Evolutionary conservation across 2,113 vertebrate genomes (phyloP).

Genomic region (Puffinus mauretanicus): DNA sequence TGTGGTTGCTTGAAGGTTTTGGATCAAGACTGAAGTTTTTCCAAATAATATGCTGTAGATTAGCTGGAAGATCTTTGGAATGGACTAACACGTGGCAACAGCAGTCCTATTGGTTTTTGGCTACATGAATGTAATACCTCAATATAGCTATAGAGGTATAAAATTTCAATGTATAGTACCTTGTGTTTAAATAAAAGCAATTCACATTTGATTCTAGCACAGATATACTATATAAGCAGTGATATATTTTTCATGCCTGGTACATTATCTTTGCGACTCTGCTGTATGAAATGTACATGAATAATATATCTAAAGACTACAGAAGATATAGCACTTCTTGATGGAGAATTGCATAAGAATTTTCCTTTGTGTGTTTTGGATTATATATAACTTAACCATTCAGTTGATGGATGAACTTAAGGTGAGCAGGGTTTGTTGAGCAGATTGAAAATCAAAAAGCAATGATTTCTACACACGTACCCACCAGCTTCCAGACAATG

Average conservation of each 20-base stretch:
- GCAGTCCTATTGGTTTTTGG: background rate
- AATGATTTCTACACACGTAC: background rate
- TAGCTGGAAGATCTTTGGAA: background rate
- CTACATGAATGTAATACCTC: background rate
- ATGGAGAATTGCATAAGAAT: background rate
- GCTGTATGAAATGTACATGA: background rate
- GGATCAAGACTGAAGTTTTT: background rate
- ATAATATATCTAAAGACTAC: background rate
- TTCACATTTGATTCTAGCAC: background rate
- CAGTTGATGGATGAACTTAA: constrained; percentile 38
- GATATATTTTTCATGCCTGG: background rate
- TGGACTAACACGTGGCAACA: background rate
- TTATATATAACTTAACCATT: background rate
- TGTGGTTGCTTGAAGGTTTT: background rate
- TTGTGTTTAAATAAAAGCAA: background rate
- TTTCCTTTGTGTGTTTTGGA: background rate
- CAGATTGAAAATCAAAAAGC: constrained; percentile 38
- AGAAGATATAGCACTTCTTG: background rate
- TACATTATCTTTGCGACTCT: background rate
- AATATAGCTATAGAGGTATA: background rate
- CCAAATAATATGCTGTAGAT: background rate
- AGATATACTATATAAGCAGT: background rate
- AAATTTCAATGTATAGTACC: background rate
- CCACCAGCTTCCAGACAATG: background rate
- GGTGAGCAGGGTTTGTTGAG: background rate